Base-by-base conservation (phyloP, 2,888 invertebrate species). In the Caradrina clavipalpis region DNA sequence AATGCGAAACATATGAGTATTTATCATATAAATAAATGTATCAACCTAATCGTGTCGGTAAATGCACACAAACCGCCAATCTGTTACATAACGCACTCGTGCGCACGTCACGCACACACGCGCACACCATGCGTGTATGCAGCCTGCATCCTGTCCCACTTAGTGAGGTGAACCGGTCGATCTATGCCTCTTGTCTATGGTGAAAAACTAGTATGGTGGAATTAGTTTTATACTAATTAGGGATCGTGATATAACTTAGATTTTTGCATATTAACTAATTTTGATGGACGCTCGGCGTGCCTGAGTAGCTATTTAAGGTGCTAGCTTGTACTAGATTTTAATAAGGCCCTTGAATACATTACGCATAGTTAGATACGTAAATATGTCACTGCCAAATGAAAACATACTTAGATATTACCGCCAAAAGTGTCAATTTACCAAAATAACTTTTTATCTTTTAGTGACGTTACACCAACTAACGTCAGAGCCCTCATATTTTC, bases 121-220 rank as follows among this genome's bases (percentile, higher is more conserved):
- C 61, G 70, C 58, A 59, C 54, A 56, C 55, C 54, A 61, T 83
- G 84, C 84, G 82, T 84, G 69, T 76, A 78, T 84, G 84, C 83
- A 80, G 87, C 89, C 90, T 87, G 89, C 91, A 92, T 94, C 94
- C 94, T 94, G 94, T 93, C 94, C 94, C 90, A 93, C 88, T 88
- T 93, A 85, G 79, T 67, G 90, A 94, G 94, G 94, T 93, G 89
- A 93, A 94, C 94, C 89, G 87, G 91, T 92, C 78, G 81, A 57
- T 78, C 73, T 85, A 82, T 83, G 81, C 73, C 71, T 76, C 70
- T 72, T 72, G 69, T 70, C 66, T 83, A 78, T 82, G 75, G 79
- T 63, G 68, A 84, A 84, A 84, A 84, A 84, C 79, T 78, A 74
- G 73, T 81, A 72, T 76, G 57, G 59, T 78, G 47, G 80, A 80